phyloP scores from a whole-genome alignment of 2,113 vertebrate genomes.

The Daboia siamensis region DNA sequence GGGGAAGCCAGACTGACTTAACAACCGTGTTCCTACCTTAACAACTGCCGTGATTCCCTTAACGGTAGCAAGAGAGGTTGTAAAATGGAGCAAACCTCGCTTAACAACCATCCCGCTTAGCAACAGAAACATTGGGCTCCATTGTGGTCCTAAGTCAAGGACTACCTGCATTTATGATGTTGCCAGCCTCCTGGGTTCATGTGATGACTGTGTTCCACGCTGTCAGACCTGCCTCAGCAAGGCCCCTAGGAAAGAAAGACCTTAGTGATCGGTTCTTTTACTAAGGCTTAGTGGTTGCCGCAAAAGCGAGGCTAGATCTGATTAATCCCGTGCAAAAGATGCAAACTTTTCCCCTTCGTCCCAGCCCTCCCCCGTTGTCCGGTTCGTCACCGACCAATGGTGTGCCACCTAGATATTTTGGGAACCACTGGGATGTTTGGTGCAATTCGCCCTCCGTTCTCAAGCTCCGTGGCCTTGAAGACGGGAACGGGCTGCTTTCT shows the following conservation, averaged over 20 bases:
- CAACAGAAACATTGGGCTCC: neutral
- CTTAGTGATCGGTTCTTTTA: neutral
- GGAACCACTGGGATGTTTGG: neutral
- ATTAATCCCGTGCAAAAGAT: neutral
- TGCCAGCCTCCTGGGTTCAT: neutral
- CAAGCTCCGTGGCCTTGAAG: neutral
- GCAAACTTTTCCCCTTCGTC: neutral
- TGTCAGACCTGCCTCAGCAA: neutral
- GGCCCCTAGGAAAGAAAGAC: neutral
- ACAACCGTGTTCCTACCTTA: neutral
- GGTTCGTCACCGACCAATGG: neutral
- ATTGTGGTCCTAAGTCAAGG: neutral
- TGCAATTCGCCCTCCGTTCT: neutral
- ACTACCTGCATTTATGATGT: neutral
- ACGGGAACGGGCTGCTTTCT: too few relatives aligned
- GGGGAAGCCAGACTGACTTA: neutral
- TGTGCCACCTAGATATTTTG: neutral
- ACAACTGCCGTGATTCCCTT: neutral
- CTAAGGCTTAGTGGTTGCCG: neutral
- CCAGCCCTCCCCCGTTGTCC: neutral
- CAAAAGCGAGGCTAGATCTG: neutral
- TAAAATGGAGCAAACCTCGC: neutral
- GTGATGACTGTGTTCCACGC: neutral
- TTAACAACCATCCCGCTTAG: neutral
- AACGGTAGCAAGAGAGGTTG: neutral